Base-by-base conservation (phyloP, 37 sponge, comb jelly and placozoan species). In the Oopsacas minuta region DNA sequence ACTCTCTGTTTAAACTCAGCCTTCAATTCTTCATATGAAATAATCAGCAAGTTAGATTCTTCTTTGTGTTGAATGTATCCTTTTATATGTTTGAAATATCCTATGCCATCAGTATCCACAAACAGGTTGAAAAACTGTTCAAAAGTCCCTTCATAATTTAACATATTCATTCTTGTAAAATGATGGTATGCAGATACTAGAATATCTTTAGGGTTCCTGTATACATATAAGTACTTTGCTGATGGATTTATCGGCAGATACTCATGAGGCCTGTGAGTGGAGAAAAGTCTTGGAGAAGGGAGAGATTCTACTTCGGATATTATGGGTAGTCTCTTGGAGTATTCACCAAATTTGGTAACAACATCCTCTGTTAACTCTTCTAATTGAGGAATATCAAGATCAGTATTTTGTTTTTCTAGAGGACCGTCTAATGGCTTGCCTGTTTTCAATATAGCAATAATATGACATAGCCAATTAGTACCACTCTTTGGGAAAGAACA, bases 171-270 rank as follows among this genome's bases (percentile, higher is more conserved):
- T 34, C 75, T 34, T 25, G 75, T 20, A 34, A 61, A 12, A 34
- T 61, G 75, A 12, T 61, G 75, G 75, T 61, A 61, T 3, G 75
- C 75, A 61, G 75, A 61, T 5, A 61, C 75, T 3, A 61, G 75
- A 25, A 61, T 34, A 12, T 61, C 75, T 34, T 61, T 61, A 25
- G 75, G 75, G 75, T 61, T 61, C 75, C 75, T 3, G 75, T 61
- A 61, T 61, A 61, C 28, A 34, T 61, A 61, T 34, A 61, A 3
- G 75, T 61, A 61, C 28, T 61, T 61, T 20, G 75, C 75, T 3
- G 75, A 61, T 25, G 75, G 75, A 34, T 10, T 3, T 34, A 32
- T 61, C 17, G 75, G 75, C 22, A 61, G 22, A 3, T 12, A n/a
- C 75, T 61, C 75, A 12, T 61, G 30, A 12, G 75, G 75, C 75